Evolutionary conservation across 2,888 invertebrate genomes (phyloP).

Genomic region (Scaeva pyrastri): DNA sequence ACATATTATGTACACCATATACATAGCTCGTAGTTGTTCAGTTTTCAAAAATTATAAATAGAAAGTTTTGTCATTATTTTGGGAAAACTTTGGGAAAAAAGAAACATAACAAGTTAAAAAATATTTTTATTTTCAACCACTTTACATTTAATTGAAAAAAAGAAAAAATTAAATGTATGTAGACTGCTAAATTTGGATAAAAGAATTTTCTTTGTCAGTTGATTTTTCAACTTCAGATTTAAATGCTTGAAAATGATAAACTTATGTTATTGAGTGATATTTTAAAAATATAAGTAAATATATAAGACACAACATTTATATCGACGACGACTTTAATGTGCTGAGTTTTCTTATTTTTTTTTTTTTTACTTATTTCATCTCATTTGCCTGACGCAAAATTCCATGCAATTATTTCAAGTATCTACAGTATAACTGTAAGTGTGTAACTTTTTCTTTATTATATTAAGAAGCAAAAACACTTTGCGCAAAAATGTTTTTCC

Average conservation of each 20-base stretch:
- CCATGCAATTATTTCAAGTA: slow-evolving; percentile 22
- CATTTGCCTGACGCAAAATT: slow-evolving; percentile 1
- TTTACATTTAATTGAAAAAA: neutral
- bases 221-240: too few relatives aligned
- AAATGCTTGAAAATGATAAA: too few relatives aligned
- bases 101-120: neutral
- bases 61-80: slow-evolving; percentile 3
- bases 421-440: slow-evolving; percentile 35
- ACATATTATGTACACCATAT: too few relatives aligned
- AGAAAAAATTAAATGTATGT: too few relatives aligned
- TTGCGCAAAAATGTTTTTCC: slow-evolving; percentile 29
- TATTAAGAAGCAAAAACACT: slow-evolving; percentile 17
- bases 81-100: neutral
- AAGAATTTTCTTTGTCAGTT: too few relatives aligned
- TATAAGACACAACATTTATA: too few relatives aligned
- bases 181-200: neutral
- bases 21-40: slow-evolving; percentile 3
- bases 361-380: neutral
- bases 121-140: neutral
- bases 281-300: too few relatives aligned
- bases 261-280: too few relatives aligned
- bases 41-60: neutral
- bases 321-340: too few relatives aligned
- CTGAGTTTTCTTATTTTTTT: too few relatives aligned
- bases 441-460: slow-evolving; percentile 35